Base-by-base conservation (phyloP, 1,140 invertebrate species). In the Leguminivora glycinivorella region DNA sequence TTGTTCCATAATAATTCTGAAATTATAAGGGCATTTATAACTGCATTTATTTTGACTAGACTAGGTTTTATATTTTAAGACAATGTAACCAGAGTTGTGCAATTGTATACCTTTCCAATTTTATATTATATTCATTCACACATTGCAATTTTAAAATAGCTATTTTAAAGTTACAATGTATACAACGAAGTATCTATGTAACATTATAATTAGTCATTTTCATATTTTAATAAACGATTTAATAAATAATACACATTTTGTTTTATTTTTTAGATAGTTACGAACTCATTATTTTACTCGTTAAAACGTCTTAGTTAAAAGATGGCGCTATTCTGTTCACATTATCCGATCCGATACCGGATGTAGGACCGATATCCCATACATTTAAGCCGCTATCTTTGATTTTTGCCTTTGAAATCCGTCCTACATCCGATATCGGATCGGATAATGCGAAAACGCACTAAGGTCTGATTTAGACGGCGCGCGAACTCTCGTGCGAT, bases 41-140 rank as follows among this genome's bases (percentile, higher is more conserved):
- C 17, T 40, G 66, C 34, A 67, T 67, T 67, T 40, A 40, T 63
- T 63, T 4, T 58, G 25, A 58, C 25, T 58, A 58, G 58, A 63
- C n/a, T 63, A 63, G 56, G 56, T 58, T 58, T 63, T 34, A 63
- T 31, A 63, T 63, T 63, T 7, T 63, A 63, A 63, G 58, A 63
- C 26, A 31, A 63, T 63, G 58, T 63, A 63, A 29, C 58, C n/a
- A 63, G 26, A 63, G 25, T 63, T 63, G 58, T 63, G 58, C 58
- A 63, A 63, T 58, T 58, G n/a, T 63, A 29, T 63, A 34, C n/a
- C n/a, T n/a, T n/a, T 17, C 58, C 14, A 6, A 29, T 63, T 63
- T 63, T 34, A 63, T 63, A 29, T 63, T 63, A 31, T 34, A 63
- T 63, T 14, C 52, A 24, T 34, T 31, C 25, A 29, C 19, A 60